phyloP scores from a whole-genome alignment of 2,113 vertebrate genomes.

The Lonchura striata region DNA sequence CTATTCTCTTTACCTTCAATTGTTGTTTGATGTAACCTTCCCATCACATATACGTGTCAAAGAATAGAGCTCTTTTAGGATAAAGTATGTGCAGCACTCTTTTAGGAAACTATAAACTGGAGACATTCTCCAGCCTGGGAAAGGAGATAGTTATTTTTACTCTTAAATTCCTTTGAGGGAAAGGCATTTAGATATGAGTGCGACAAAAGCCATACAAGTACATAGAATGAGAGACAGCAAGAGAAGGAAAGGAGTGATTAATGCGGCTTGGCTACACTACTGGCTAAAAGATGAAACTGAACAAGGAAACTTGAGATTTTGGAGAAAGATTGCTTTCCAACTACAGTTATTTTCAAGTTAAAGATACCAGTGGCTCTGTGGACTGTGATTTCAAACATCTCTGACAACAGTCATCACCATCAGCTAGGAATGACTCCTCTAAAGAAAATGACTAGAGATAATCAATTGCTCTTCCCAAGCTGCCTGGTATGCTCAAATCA shows the following conservation, averaged over 20 bases:
- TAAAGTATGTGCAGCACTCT: not conserved
- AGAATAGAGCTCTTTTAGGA: not conserved
- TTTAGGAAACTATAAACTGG: not conserved
- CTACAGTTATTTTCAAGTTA: not conserved
- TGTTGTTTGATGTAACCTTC: not conserved
- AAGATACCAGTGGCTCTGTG: not conserved
- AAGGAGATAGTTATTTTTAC: slow-evolving; percentile 56
- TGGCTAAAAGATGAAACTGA: not conserved
- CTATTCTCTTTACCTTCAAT: not conserved
- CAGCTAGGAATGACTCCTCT: not conserved
- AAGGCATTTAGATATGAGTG: not conserved
- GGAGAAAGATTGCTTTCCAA: not conserved
- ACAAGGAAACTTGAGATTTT: not conserved
- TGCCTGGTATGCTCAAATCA: not conserved
- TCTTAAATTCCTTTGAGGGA: slow-evolving; percentile 7
- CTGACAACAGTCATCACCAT: not conserved
- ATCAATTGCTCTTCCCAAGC: not conserved
- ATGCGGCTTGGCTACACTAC: not conserved
- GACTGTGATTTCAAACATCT: not conserved
- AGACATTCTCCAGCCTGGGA: not conserved
- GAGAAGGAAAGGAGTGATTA: not conserved
- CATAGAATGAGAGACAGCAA: not conserved
- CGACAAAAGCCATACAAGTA: slow-evolving; percentile 12
- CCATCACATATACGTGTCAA: rapidly evolving
- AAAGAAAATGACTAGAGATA: not conserved